Base-by-base conservation (phyloP, 2,113 vertebrate genomes). In the Ctenomys sociabilis region DNA sequence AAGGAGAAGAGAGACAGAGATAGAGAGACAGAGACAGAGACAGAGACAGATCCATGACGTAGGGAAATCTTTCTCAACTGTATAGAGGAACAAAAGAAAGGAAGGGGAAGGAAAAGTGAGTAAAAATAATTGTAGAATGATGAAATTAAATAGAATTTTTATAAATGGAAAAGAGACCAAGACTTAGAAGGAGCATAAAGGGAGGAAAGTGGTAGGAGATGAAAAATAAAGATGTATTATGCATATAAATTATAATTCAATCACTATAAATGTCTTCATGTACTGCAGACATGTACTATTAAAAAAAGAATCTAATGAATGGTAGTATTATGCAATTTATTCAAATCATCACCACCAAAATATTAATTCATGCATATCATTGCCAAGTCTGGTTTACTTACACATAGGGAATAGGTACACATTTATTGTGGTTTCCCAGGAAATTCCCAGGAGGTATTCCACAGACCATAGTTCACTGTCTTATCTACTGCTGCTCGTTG, bases 301-400 rank as follows among this genome's bases (percentile, higher is more conserved):
- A 40, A 73, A 61, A 30, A 93, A 64, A 59, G 68, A 75, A 75
- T 45, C 86, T 22, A 16, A 7, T n/a, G 43, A 24, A 88, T 8
- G 82, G 21, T 1, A 19, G 0, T 66, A 4, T 57, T 64, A 73
- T 2, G 0, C 3, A 37, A 85, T n/a, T 94, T 88, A n/a, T 72
- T 82, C 30, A 87, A n/a, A 57, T 59, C 57, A 63, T 80, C 72
- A n/a, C 11, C 22, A 92, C n/a, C 28, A 35, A 92, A 63, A 28
- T 82, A 59, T 64, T 85, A 43, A 77, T 91, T 95, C 49, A 88
- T 52, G 75, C 22, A 40, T 52, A 85, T 32, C 52, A 11, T 66
- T 82, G 6, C 21, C 81, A 54, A 49, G 5, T 6, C 26, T 52
- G 4, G 9, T 3, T 85, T 68, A 52, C 0, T 80, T 63, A n/a